Percentiles rank a stretch among this genome's conserved stretches.
phyloP scores from a whole-genome alignment of 1,140 invertebrate genomes.

The Bombus confusus region DNA sequence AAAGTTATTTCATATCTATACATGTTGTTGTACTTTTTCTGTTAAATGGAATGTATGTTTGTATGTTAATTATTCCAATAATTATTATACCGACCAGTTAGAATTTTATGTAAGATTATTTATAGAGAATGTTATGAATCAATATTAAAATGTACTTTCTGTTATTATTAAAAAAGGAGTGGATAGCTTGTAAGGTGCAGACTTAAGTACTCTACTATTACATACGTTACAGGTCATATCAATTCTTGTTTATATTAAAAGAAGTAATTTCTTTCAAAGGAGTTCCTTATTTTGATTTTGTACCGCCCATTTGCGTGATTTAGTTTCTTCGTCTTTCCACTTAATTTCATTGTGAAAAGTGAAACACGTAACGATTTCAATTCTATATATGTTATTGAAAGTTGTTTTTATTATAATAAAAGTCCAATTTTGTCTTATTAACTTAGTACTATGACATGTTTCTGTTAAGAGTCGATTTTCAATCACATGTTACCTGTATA shows the following conservation, averaged over 20 bases:
- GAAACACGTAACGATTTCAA: background rate
- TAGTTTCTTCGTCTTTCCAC: background rate
- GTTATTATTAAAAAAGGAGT: conserved; percentile 26
- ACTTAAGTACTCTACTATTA: conserved; percentile 37
- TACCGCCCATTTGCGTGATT: background rate
- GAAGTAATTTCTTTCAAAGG: conserved; percentile 25
- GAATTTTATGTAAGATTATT: conserved; percentile 17
- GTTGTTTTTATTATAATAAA: conserved; percentile 9
- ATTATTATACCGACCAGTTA: background rate
- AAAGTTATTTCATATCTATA: conserved; percentile 10
- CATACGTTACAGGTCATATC: conserved; percentile 34
- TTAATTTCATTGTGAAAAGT: background rate
- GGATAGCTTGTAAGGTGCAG: conserved; percentile 37
- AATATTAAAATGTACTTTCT: conserved; percentile 26
- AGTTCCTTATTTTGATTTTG: conserved; percentile 14
- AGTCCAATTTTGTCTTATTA: background rate
- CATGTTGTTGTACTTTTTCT: conserved; percentile 9
- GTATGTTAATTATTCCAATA: conserved; percentile 1
- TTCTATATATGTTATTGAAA: background rate
- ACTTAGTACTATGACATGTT: background rate
- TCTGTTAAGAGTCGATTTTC: background rate
- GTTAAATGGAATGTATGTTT: background rate
- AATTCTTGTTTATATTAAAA: conserved; percentile 50
- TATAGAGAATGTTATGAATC: conserved; percentile 17
- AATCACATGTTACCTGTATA: background rate